Evolutionary conservation across 2,888 invertebrate species (phyloP).

Genomic region (Drosophila melanocephala): DNA sequence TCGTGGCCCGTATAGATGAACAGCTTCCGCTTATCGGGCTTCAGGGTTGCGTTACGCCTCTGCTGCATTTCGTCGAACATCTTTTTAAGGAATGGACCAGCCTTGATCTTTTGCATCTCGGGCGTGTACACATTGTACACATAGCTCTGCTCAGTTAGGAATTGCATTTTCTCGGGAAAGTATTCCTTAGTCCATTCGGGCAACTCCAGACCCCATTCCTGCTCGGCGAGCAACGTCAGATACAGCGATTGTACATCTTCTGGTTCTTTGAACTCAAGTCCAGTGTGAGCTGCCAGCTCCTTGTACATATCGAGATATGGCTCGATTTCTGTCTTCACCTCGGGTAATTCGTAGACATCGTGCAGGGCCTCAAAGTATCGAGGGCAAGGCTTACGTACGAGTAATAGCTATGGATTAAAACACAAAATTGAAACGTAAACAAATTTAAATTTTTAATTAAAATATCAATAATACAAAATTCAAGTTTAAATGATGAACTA

Average conservation of each 20-base stretch:
- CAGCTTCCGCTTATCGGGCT: constrained; percentile 87
- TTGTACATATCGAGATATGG: constrained; percentile 86
- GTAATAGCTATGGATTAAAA: constrained; percentile 86
- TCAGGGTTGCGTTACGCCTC: constrained; percentile 85
- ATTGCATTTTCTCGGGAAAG: constrained; percentile 87
- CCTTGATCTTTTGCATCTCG: constrained; percentile 88
- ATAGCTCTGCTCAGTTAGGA: constrained; percentile 87
- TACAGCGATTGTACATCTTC: constrained; percentile 89
- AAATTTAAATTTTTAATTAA: background rate
- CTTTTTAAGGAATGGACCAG: constrained; percentile 88
- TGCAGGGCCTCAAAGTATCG: constrained; percentile 87
- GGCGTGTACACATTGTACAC: constrained; percentile 88
- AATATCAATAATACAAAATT: background rate
- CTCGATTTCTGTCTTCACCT: constrained; percentile 86
- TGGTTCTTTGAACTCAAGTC: constrained; percentile 87
- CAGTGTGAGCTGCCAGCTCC: constrained; percentile 87
- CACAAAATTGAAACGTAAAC: background rate
- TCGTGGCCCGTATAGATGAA: constrained; percentile 91
- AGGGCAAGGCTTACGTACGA: constrained; percentile 88
- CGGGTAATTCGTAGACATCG: constrained; percentile 85
- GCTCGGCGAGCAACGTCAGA: constrained; percentile 89
- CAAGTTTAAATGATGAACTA: background rate
- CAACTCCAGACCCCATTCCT: constrained; percentile 87
- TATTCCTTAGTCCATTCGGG: constrained; percentile 88
- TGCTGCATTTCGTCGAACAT: constrained; percentile 88